Evolutionary conservation across 2,888 invertebrate species (phyloP).

Genomic region (Piscicola geometra): DNA sequence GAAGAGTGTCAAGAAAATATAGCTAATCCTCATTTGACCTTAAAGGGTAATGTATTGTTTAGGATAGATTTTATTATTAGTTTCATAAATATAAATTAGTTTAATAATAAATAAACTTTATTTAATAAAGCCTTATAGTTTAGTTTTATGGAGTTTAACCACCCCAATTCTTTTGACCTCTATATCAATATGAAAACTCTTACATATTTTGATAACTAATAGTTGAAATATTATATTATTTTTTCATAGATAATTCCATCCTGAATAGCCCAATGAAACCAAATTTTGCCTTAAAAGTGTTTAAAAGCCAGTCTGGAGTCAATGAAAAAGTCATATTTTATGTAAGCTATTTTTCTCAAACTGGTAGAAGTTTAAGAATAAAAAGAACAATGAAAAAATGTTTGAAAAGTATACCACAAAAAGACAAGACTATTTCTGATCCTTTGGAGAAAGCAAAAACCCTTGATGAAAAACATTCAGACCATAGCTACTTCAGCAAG

Average conservation of each 20-base stretch:
- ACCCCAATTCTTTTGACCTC: no score
- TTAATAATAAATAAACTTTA: no score
- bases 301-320: not conserved
- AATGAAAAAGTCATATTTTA: not conserved
- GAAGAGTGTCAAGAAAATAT: slow-evolving; percentile 8
- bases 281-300: slow-evolving; percentile 8
- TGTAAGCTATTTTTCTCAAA: slow-evolving; percentile 13
- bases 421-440: not conserved
- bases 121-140: no score
- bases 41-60: no score
- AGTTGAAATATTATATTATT: not conserved
- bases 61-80: no score
- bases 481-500: slow-evolving; percentile 14
- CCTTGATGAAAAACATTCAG: not conserved
- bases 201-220: no score
- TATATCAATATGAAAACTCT: no score
- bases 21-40: no score
- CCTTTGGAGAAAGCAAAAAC: not conserved
- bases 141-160: no score
- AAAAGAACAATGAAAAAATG: slow-evolving; percentile 6
- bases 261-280: not conserved
- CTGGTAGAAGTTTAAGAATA: not conserved
- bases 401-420: not conserved
- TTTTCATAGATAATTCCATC: not conserved
- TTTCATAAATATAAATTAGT: no score